A percentile compares a stretch with the other conserved stretches of the same genome.
phyloP scores from a whole-genome alignment of 2,888 invertebrate genomes.

The Crioceris asparagi region DNA sequence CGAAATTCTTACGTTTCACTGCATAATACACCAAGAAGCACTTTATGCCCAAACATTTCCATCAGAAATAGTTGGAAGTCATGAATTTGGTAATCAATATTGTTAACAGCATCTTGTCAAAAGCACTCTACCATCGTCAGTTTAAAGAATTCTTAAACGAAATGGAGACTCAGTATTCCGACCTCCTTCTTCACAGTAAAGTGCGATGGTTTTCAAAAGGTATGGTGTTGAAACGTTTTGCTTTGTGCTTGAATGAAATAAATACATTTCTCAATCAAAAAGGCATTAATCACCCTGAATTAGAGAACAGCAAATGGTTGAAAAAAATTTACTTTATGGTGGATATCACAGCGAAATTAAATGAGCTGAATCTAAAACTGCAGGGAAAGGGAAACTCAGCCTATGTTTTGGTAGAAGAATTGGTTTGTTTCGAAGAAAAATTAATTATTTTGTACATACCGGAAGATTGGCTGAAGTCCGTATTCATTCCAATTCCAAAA shows the following conservation, averaged over 20 bases:
- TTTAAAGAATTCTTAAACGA: constrained; percentile 5
- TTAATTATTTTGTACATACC: no score
- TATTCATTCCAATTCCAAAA: no score
- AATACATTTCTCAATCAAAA: constrained; percentile 3
- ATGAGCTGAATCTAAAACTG: neutral
- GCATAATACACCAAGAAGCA: no score
- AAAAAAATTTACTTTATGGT: constrained; percentile 3
- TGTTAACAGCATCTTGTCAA: constrained; percentile 3
- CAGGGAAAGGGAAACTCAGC: neutral
- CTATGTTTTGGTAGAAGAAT: neutral
- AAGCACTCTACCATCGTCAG: constrained; percentile 6
- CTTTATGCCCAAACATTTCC: no score
- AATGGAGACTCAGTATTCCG: no score
- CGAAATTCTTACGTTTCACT: no score
- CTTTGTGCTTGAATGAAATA: constrained; percentile 7
- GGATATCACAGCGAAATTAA: neutral
- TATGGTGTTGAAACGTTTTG: constrained; percentile 6
- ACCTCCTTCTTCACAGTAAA: no score
- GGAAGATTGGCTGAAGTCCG: no score
- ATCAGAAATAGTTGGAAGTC: no score
- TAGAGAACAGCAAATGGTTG: constrained; percentile 4
- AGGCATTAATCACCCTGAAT: constrained; percentile 3
- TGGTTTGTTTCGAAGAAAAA: no score
- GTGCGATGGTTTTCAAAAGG: constrained; percentile 1
- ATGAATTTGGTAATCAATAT: no score